These are phyloP conservation scores for Ophion obscuratus DNA, from an alignment of 2,888 invertebrate species.

Conservation along the genomic window DNA sequence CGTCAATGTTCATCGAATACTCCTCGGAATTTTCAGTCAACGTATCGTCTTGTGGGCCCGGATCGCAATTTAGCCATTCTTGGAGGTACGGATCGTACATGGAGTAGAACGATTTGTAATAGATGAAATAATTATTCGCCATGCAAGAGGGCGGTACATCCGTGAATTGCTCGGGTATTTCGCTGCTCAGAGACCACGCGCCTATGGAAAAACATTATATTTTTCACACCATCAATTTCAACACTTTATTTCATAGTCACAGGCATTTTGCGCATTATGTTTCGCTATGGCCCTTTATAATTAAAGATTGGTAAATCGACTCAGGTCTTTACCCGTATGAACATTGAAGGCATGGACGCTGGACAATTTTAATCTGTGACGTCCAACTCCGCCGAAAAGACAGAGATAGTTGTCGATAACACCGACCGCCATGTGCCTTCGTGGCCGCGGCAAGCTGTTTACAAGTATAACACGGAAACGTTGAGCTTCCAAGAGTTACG, in stretches of 20 bases:
- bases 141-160: constrained; percentile 73
- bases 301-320: background rate
- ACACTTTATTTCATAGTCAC: background rate
- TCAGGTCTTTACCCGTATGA: constrained; percentile 69
- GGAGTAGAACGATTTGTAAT: constrained; percentile 71
- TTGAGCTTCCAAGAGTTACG: background rate
- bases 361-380: constrained; percentile 72
- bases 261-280: too few relatives aligned
- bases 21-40: background rate
- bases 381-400: constrained; percentile 77
- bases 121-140: constrained; percentile 70
- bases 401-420: constrained; percentile 74
- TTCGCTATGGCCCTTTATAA: background rate
- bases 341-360: constrained; percentile 75
- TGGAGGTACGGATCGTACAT: constrained; percentile 70
- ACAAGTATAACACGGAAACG: constrained; percentile 1
- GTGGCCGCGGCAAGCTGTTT: constrained; percentile 71
- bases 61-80: constrained; percentile 67
- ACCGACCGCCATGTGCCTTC: constrained; percentile 77
- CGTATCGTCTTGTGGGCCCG: background rate
- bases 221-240: background rate
- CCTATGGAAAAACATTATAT: constrained; percentile 59
- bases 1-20: background rate
- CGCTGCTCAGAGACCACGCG: constrained; percentile 70
- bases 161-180: constrained; percentile 74